Evolutionary conservation across 2,113 vertebrate genomes (phyloP), one percentile per base, ranked within the genome.

Genomic region (Pelusios castaneus): DNA sequence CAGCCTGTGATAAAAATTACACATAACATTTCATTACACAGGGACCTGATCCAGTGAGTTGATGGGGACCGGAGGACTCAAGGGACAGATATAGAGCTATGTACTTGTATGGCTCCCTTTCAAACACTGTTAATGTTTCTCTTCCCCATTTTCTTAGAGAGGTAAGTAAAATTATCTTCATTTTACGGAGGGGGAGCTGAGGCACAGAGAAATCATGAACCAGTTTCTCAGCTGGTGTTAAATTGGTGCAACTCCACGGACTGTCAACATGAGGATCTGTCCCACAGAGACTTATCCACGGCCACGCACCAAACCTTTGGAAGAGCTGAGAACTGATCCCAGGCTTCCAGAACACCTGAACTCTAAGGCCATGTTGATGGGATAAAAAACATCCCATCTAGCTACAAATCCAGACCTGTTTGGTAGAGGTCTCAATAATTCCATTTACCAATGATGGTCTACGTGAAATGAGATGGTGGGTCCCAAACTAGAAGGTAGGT

Each of bases 401-500:
- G 16, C 21, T 49, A 41, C 51, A 3, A 34, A 3, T 12, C 47
- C 54, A 75, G 27, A n/a, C 17, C 67, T 2, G 3, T 45, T n/a
- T 52, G 43, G 54, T 79, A 67, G 13, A 43, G 47, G 6, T 0
- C 0, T 70, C 51, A 10, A 24, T 17, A 10, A 56, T 73, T 78
- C 88, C 54, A 63, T 43, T 67, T 11, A 63, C 51, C 12, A 38
- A n/a, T 63, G 7, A 6, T 1, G 29, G 78, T 5, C 5, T 60
- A 0, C 21, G 43, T 45, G n/a, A 60, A 27, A 43, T 45, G 55
- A 60, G 0, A 12, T 49, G 67, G 38, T 67, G 49, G 31, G 25
- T 91, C 63, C 1, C 5, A 3, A 56, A 10, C 25, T 17, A 67
- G 31, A n/a, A 12, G 3, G 1, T 0, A n/a, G 67, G 52, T 22